Conservation (phyloP, 1,140 invertebrate species). For the Drosophila mayri region DNA sequence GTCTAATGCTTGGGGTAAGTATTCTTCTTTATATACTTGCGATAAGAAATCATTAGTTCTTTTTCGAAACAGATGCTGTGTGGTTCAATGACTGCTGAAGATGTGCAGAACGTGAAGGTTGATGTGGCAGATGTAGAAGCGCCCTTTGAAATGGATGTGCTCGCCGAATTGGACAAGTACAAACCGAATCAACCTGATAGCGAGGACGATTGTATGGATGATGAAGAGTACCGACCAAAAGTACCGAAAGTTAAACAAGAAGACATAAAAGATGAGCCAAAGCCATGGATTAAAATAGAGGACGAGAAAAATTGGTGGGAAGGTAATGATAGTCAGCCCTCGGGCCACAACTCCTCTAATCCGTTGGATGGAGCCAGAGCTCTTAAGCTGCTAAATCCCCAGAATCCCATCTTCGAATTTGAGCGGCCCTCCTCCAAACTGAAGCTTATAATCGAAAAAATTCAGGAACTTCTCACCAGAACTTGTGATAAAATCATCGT, state of each 20-base stretch:
- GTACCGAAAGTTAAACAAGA: not conserved
- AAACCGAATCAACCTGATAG: not conserved
- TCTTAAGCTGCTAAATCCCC: constrained; percentile 27
- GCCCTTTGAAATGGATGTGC: constrained; percentile 16
- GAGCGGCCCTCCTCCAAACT: constrained; percentile 34
- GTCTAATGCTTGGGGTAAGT: constrained; percentile 50
- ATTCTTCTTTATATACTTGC: not conserved
- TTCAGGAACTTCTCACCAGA: constrained; percentile 31
- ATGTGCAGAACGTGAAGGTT: constrained; percentile 4
- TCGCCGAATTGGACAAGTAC: constrained; percentile 30
- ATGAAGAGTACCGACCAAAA: not conserved
- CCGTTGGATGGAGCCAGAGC: constrained; percentile 6
- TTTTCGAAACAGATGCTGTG: constrained; percentile 25
- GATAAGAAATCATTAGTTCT: not conserved
- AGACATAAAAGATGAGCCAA: not conserved
- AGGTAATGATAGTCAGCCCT: not conserved
- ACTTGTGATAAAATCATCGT: constrained; percentile 60
- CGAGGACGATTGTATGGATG: not conserved
- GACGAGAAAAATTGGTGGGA: not conserved
- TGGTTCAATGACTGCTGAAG: constrained; percentile 12
- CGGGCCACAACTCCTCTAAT: not conserved
- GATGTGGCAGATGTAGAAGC: constrained; percentile 5
- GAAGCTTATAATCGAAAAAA: constrained; percentile 21
- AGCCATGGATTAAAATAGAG: not conserved
- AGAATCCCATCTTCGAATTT: constrained; percentile 60